Evolutionary conservation across 1,140 invertebrate genomes (phyloP).

Genomic region (Phortica variegata): DNA sequence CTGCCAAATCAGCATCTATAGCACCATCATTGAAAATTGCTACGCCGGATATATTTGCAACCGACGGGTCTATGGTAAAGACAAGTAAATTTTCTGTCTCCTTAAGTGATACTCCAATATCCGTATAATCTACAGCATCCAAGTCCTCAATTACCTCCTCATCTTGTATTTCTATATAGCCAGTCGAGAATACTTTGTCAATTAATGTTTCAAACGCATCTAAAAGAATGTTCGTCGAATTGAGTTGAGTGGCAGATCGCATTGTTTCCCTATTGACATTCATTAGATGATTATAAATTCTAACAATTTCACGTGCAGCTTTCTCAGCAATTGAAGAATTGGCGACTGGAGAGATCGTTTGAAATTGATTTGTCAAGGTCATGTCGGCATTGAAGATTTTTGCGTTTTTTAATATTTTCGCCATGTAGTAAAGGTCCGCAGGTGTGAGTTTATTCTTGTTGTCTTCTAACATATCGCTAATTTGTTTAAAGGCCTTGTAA

Average conservation of each 20-base stretch:
- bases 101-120: slow-evolving; percentile 30
- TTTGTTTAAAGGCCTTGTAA: slow-evolving; percentile 14
- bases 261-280: slow-evolving; percentile 57
- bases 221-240: slow-evolving; percentile 61
- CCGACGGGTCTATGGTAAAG: slow-evolving; percentile 60
- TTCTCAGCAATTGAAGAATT: background rate
- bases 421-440: slow-evolving; percentile 60
- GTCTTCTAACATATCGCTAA: slow-evolving; percentile 28
- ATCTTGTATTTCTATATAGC: background rate
- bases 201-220: slow-evolving; percentile 58
- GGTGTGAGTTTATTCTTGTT: slow-evolving; percentile 50
- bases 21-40: slow-evolving; percentile 50
- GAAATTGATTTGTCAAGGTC: too few relatives aligned
- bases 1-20: background rate
- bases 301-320: slow-evolving; percentile 56
- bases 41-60: slow-evolving; percentile 62
- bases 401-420: slow-evolving; percentile 58
- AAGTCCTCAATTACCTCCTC: background rate
- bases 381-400: too few relatives aligned
- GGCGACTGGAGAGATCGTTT: too few relatives aligned
- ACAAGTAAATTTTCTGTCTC: slow-evolving; percentile 58
- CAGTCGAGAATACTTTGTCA: slow-evolving; percentile 23
- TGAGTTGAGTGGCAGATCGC: slow-evolving; percentile 58
- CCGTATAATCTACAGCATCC: slow-evolving; percentile 29
- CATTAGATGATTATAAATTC: slow-evolving; percentile 59